Evolutionary conservation across 1,140 invertebrate genomes (phyloP).

Genomic region (Heliconius congener): DNA sequence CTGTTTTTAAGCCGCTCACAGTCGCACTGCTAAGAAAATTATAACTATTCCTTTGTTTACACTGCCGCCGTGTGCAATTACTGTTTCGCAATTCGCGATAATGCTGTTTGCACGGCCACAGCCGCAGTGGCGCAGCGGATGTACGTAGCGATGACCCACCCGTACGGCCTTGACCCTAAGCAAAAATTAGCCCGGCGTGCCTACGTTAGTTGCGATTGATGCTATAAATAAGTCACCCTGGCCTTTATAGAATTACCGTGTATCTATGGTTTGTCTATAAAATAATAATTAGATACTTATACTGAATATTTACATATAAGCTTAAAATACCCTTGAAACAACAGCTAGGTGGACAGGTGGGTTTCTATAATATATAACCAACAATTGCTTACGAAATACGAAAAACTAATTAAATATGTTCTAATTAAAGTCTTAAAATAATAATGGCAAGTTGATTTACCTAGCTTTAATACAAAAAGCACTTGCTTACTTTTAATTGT

Average conservation of each 20-base stretch:
- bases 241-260: slow-evolving; percentile 25
- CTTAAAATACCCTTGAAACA: not conserved
- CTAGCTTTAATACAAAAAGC: not conserved
- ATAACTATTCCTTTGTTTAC: slow-evolving; percentile 56
- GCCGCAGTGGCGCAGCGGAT: slow-evolving; percentile 44
- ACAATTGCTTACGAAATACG: too few relatives aligned
- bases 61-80: slow-evolving; percentile 43
- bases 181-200: slow-evolving; percentile 43
- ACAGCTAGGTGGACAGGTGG: not conserved
- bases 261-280: slow-evolving; percentile 21
- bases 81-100: slow-evolving; percentile 38
- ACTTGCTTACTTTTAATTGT: not conserved
- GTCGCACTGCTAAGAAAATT: too few relatives aligned
- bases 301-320: not conserved
- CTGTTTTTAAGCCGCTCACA: too few relatives aligned
- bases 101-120: slow-evolving; percentile 34
- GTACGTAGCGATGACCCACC: slow-evolving; percentile 36
- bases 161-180: slow-evolving; percentile 55
- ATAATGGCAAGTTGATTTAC: not conserved
- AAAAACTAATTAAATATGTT: not conserved
- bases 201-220: slow-evolving; percentile 35
- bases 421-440: not conserved
- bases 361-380: too few relatives aligned
- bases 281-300: not conserved
- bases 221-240: slow-evolving; percentile 40